These are phyloP conservation scores for Colossoma macropomum DNA, from an alignment of 2,113 vertebrate species.

Conservation along the genomic window DNA sequence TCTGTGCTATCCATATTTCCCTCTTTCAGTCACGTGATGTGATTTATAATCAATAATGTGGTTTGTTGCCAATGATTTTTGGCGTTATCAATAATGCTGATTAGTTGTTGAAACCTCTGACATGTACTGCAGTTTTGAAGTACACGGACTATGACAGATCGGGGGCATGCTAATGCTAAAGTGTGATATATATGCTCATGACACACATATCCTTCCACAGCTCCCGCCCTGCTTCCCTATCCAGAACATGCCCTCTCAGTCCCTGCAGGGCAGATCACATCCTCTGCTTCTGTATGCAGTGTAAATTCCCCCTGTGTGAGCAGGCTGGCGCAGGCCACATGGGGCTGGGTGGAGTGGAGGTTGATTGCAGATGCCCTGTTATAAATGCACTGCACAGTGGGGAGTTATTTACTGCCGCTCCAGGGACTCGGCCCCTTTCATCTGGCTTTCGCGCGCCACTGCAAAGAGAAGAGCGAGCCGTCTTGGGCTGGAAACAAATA, in stretches of 20 bases:
- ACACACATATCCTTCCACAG: neutral
- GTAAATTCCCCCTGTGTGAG: slow-evolving; percentile 28
- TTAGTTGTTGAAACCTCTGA: no score
- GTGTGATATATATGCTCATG: neutral
- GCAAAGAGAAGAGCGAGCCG: neutral
- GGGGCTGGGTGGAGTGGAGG: slow-evolving; percentile 20
- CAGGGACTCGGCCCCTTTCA: slow-evolving; percentile 42
- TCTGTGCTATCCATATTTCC: no score
- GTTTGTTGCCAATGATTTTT: no score
- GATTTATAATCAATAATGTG: no score
- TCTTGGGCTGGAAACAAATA: slow-evolving; percentile 12
- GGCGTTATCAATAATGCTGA: no score
- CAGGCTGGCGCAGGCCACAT: neutral
- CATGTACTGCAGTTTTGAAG: neutral
- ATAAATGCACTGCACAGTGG: slow-evolving; percentile 11
- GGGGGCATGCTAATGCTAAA: neutral
- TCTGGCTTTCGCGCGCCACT: neutral
- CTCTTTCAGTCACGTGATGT: no score
- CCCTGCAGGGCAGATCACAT: neutral
- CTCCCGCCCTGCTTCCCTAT: neutral
- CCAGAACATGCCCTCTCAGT: neutral
- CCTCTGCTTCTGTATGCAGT: slow-evolving; percentile 4
- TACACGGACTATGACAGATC: neutral
- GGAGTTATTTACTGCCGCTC: slow-evolving; percentile 46
- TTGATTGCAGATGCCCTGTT: slow-evolving; percentile 38